Base-by-base conservation (phyloP, 2,113 vertebrate genomes). In the Anser cygnoides region DNA sequence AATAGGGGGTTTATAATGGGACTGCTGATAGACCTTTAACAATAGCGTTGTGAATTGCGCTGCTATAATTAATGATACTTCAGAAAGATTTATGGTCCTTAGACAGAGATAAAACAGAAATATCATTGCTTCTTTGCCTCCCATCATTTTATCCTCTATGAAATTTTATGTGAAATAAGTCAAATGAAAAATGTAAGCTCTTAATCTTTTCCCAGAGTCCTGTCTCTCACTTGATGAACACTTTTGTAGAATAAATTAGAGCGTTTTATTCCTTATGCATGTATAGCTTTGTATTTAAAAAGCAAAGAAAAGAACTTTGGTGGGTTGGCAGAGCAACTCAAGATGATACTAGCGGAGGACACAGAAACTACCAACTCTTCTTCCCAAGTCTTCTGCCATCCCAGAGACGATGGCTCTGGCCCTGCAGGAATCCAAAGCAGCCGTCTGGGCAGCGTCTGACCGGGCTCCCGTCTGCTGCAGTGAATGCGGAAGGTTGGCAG, bases 91-190 rank as follows among this genome's bases (percentile, higher is more conserved):
- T 97, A 98, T 96, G 86, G 94, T 95, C 91, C 67, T 96, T 83
- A 95, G 95, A 92, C 96, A 93, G 95, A 98, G 96, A 97, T 98
- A 97, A 98, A 98, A 96, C 94, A 97, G 96, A 97, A 97, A 97
- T 92, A 97, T 97, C 95, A 93, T 91, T 96, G 93, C 97, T 97
- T 97, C 93, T 97, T 88, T 80, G 87, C 93, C 95, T 97, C 93
- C 95, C 79, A 92, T 97, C 93, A 94, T 98, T 98, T 97, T 97
- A 95, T 96, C 93, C 95, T 96, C 93, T 96, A 95, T 97, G 96
- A 98, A 97, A 97, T 97, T 98, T 98, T 98, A 98, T 98, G 92
- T 95, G 96, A 97, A 97, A 94, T 97, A 97, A 98, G 97, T 96
- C 93, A 95, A 97, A 95, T 97, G 96, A 98, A 97, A 98, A 97